A percentile compares a stretch with the other conserved stretches of the same genome.
Conservation (phyloP, 2,113 vertebrate genomes). For the Perognathus longimembris region DNA sequence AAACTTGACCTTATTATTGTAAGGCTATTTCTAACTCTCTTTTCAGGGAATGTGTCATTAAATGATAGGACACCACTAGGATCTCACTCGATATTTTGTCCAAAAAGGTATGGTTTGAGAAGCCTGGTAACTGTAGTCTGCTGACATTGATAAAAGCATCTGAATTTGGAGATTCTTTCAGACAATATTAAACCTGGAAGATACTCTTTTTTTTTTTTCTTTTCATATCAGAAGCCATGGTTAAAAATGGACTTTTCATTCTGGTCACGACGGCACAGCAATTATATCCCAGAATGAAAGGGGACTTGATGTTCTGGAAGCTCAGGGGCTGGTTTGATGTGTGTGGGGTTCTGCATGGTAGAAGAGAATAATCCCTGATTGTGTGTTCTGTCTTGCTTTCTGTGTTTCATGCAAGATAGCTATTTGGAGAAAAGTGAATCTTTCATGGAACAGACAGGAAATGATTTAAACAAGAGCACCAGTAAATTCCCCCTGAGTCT, state of each 20-base stretch:
- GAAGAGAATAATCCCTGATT: conserved; percentile 71
- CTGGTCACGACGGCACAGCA: conserved; percentile 58
- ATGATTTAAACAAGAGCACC: conserved; percentile 52
- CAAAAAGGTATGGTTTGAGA: neutral
- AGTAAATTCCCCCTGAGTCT: neutral
- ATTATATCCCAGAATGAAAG: conserved; percentile 64
- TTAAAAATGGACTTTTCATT: conserved; percentile 74
- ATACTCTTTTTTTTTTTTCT: neutral
- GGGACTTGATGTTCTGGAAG: conserved; percentile 61
- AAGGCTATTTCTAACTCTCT: conserved; percentile 25
- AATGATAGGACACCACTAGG: neutral
- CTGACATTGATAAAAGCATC: neutral
- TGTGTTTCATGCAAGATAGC: conserved; percentile 49
- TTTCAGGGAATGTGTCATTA: conserved; percentile 24
- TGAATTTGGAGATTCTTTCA: neutral
- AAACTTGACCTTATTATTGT: neutral
- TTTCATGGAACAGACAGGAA: conserved; percentile 37
- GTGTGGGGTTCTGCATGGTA: conserved; percentile 56
- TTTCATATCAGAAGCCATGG: neutral
- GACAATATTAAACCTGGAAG: neutral
- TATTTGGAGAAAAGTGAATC: conserved; percentile 72
- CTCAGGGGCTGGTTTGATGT: conserved; percentile 47
- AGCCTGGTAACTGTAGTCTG: neutral
- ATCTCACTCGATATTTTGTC: neutral
- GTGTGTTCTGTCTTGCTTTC: conserved; percentile 73